Conservation (phyloP, 1,140 invertebrate species). For the Drosophila parvula region DNA sequence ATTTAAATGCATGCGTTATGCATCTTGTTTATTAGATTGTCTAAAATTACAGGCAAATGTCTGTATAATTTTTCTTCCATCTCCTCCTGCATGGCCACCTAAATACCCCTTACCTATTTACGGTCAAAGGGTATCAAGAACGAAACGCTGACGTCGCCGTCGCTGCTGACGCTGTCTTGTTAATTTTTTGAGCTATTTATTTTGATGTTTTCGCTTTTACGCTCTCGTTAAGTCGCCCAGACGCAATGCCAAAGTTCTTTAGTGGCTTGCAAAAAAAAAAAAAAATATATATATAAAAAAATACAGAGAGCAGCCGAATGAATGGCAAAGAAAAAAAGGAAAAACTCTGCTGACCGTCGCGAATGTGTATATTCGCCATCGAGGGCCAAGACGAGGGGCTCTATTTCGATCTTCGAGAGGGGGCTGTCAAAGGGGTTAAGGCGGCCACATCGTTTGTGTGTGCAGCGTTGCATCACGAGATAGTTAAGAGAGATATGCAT, state of each 20-base stretch:
- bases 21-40: not conserved
- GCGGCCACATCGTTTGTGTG: constrained; percentile 43
- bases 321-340: constrained; percentile 38
- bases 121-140: constrained; percentile 25
- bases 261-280: constrained; percentile 20
- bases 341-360: constrained; percentile 56
- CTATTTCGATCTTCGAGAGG: constrained; percentile 2
- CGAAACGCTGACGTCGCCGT: constrained; percentile 52
- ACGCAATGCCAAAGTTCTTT: constrained; percentile 71
- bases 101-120: not conserved
- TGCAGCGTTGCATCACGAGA: constrained; percentile 79
- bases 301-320: constrained; percentile 26
- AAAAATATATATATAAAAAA: not conserved
- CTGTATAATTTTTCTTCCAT: not conserved
- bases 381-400: constrained; percentile 13
- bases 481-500: constrained; percentile 75
- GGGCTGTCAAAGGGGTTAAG: constrained; percentile 12
- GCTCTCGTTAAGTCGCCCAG: constrained; percentile 77
- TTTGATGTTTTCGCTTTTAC: constrained; percentile 82
- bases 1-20: not conserved
- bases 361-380: constrained; percentile 24
- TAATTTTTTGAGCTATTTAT: constrained; percentile 82
- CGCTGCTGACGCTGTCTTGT: constrained; percentile 69
- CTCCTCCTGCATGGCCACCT: rapidly evolving
- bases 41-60: no score